phyloP scores from a whole-genome alignment of 1,140 invertebrate genomes.

The Diorhabda carinulata region DNA sequence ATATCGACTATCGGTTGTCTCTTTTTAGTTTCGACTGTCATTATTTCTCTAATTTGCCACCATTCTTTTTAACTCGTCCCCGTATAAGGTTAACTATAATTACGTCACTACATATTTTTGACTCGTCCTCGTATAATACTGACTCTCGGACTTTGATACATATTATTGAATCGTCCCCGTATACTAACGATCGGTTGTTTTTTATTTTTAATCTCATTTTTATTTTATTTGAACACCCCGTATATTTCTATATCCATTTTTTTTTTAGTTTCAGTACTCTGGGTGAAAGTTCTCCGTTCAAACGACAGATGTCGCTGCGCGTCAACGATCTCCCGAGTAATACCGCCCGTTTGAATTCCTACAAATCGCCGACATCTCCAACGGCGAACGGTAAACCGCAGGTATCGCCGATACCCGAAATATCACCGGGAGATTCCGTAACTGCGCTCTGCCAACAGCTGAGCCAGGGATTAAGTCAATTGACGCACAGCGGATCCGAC shows the following conservation, averaged over 20 bases:
- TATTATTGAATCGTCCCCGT: too few relatives aligned
- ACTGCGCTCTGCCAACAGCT: conserved; percentile 86
- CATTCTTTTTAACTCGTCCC: too few relatives aligned
- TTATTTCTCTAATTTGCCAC: too few relatives aligned
- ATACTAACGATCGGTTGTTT: too few relatives aligned
- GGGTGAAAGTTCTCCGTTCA: conserved; percentile 86
- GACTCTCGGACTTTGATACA: too few relatives aligned
- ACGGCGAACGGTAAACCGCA: conserved; percentile 36
- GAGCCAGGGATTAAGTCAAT: conserved; percentile 73
- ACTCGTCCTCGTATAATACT: too few relatives aligned
- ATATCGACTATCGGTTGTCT: too few relatives aligned
- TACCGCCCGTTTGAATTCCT: conserved; percentile 71
- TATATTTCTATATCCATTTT: not conserved
- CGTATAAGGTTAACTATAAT: too few relatives aligned
- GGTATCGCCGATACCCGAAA: conserved; percentile 69
- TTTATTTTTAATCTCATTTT: too few relatives aligned
- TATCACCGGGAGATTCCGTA: conserved; percentile 74
- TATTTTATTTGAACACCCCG: too few relatives aligned
- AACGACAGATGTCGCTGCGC: conserved; percentile 89
- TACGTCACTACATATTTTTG: too few relatives aligned
- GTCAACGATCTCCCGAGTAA: conserved; percentile 92
- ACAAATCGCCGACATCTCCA: conserved; percentile 42
- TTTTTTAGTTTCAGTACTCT: conserved; percentile 62
- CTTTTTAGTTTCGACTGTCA: too few relatives aligned
- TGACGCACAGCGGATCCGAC: conserved; percentile 68